Evolutionary conservation across 2,888 invertebrate genomes (phyloP), one percentile per base, ranked within the genome.

Genomic region (Eilema depressum): DNA sequence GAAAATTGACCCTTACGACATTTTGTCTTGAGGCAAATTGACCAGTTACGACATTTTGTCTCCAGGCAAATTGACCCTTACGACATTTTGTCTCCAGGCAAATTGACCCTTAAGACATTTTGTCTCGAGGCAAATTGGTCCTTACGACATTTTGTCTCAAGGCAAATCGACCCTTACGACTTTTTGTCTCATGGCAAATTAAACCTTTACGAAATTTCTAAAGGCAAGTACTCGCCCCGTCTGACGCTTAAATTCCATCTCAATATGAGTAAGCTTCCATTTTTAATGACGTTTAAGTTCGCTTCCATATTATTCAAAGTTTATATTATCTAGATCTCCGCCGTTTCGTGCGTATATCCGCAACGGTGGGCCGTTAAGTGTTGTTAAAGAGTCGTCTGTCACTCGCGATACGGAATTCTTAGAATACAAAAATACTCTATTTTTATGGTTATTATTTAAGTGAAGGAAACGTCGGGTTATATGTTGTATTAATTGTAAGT

Each of bases 401-500:
- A 53, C 47, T 47, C n/a, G n/a, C 53, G 53, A n/a, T 53, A 53
- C 53, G n/a, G n/a, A 30, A 61, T 61, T 25, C 3, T 63, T 63
- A 26, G n/a, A 2, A 64, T 47, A 53, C 47, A 41, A 41, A 28
- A 64, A 53, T 47, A 64, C 64, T 64, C n/a, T 65, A 64, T 14
- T 30, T 64, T 30, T 65, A 53, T 41, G 3, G 37, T 23, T 37
- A 5, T 12, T 37, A 23, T 63, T 63, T 37, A 37, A 17, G 17
- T 37, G 53, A 17, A 20, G 41, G 10, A 7, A 17, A 1, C 17
- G 28, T 14, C 0, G 28, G n/a, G 53, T 26, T 28, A 53, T 8
- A 56, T 53, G 64, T 64, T 64, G 64, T 64, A 64, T n/a, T 47
- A 47, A 12, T 59, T 47, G 28, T 64, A n/a, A 37, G 37, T 10